These are phyloP conservation scores for Carterocephalus palaemon DNA, from an alignment of 2,888 invertebrate genomes.

Conservation along the genomic window DNA sequence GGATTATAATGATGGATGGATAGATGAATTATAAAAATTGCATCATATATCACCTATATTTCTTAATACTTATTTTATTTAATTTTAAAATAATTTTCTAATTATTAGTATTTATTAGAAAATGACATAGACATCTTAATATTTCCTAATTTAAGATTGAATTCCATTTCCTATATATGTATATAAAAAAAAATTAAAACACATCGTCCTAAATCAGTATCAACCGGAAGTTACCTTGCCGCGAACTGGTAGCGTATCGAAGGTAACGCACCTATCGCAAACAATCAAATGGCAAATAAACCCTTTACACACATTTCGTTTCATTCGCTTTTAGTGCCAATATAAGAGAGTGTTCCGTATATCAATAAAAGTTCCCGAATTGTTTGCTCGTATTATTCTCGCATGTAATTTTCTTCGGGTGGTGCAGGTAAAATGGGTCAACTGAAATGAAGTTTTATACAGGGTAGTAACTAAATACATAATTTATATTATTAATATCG, in stretches of 20 bases:
- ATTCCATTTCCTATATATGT: too few relatives aligned
- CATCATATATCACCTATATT: too few relatives aligned
- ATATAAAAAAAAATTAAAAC: constrained; percentile 15
- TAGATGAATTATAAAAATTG: too few relatives aligned
- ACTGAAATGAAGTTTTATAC: too few relatives aligned
- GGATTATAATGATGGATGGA: too few relatives aligned
- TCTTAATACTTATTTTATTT: too few relatives aligned
- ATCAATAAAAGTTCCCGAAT: constrained; percentile 45
- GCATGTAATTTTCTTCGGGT: constrained; percentile 6
- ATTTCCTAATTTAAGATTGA: too few relatives aligned
- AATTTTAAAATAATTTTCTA: too few relatives aligned
- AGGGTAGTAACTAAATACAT: too few relatives aligned
- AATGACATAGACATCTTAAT: too few relatives aligned
- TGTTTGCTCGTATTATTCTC: constrained; percentile 23
- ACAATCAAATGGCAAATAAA: constrained; percentile 63
- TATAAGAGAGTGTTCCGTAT: constrained; percentile 48
- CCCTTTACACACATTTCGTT: constrained; percentile 56
- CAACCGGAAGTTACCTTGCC: constrained; percentile 28
- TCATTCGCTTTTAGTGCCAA: constrained; percentile 51
- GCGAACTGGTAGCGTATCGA: constrained; percentile 33
- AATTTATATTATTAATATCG: too few relatives aligned
- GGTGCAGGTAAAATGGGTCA: constrained; percentile 16
- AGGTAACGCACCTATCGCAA: constrained; percentile 51
- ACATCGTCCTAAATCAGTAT: constrained; percentile 7
- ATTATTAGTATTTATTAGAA: too few relatives aligned